Evolutionary conservation across 2,888 invertebrate species (phyloP).

Genomic region (Ophion obscuratus): DNA sequence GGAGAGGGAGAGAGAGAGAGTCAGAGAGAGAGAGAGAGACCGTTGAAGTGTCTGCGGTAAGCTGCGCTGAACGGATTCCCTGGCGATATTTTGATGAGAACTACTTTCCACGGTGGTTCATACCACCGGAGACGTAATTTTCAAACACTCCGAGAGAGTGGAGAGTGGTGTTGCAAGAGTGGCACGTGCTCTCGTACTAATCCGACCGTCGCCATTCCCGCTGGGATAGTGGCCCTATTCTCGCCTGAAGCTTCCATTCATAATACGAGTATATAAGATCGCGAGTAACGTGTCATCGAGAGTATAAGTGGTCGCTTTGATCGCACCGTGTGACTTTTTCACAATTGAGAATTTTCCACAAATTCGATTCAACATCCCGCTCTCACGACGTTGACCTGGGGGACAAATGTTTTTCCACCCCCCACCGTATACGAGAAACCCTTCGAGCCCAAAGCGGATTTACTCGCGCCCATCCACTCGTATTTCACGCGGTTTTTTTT

Average conservation of each 20-base stretch:
- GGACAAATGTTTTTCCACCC: not conserved
- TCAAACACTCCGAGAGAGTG: slow-evolving; percentile 81
- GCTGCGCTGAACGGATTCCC: slow-evolving; percentile 16
- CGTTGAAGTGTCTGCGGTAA: slow-evolving; percentile 21
- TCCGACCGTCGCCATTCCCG: slow-evolving; percentile 77
- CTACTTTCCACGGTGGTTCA: slow-evolving; percentile 63
- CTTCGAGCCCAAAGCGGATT: not conserved
- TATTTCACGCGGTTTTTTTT: not conserved
- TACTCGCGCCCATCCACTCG: not conserved
- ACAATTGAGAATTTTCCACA: not conserved
- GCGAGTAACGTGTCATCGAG: slow-evolving; percentile 13
- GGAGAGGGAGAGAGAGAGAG: not conserved
- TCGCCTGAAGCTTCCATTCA: slow-evolving; percentile 17
- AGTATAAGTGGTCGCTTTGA: not conserved
- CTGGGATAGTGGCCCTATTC: slow-evolving; percentile 37
- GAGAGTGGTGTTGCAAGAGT: slow-evolving; percentile 79
- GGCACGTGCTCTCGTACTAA: slow-evolving; percentile 78
- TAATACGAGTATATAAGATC: slow-evolving; percentile 9
- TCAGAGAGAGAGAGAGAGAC: slow-evolving; percentile 8
- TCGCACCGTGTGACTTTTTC: slow-evolving; percentile 7
- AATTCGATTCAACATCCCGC: not conserved
- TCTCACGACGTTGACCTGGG: too few species aligned
- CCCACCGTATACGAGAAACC: not conserved
- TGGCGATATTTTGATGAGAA: slow-evolving; percentile 43
- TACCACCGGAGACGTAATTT: slow-evolving; percentile 77